Conservation (phyloP, 2,797 vertebrate species). For the Microhierax caerulescens region DNA sequence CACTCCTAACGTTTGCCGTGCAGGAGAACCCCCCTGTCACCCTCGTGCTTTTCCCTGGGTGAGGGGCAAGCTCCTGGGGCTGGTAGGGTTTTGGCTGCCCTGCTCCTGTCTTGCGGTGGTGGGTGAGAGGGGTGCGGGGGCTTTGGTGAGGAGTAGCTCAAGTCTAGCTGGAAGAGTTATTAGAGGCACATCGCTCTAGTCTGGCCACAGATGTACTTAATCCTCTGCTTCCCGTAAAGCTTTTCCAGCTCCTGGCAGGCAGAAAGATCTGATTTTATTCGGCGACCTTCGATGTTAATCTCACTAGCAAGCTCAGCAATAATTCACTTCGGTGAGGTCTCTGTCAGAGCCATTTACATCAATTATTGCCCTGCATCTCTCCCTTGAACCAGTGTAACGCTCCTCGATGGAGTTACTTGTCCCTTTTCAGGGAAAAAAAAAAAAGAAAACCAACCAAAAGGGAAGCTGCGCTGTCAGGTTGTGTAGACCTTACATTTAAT, state of each 20-base stretch:
- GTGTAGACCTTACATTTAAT: background rate
- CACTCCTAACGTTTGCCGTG: rapidly evolving
- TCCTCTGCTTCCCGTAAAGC: conserved; percentile 13
- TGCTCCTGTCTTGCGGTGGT: too few species aligned
- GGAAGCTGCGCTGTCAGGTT: background rate
- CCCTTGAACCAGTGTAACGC: background rate
- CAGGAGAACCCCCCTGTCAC: background rate
- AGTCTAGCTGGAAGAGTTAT: background rate
- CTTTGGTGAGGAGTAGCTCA: background rate
- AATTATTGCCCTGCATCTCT: background rate
- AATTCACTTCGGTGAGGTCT: background rate
- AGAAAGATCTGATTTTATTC: background rate
- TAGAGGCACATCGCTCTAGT: background rate
- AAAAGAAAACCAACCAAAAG: background rate
- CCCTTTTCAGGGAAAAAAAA: background rate
- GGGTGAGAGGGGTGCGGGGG: background rate
- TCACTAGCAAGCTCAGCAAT: background rate
- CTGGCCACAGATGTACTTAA: background rate
- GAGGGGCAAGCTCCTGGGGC: background rate
- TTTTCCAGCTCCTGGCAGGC: background rate
- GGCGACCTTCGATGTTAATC: background rate
- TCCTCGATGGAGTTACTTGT: background rate
- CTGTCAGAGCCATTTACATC: background rate
- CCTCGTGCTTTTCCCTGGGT: background rate
- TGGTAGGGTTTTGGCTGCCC: background rate